phyloP scores from a whole-genome alignment of 1,140 invertebrate species.

The Phymorhynchus buccinoides region DNA sequence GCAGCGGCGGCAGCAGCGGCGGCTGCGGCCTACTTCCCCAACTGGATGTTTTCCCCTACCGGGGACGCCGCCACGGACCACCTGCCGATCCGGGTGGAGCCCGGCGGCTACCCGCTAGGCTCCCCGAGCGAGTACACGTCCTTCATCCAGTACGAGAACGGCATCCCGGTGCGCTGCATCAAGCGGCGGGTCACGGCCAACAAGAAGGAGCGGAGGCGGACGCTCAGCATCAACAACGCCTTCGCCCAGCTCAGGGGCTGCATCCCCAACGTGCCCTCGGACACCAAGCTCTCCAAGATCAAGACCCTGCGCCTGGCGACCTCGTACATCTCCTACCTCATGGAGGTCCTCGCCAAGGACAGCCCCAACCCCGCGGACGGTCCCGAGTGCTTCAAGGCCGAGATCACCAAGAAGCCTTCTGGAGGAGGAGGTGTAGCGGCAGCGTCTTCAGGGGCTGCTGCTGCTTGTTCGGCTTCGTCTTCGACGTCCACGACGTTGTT shows the following conservation, averaged over 20 bases:
- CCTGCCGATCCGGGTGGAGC: constrained; percentile 36
- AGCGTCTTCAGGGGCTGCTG: not conserved
- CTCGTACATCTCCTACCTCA: constrained; percentile 76
- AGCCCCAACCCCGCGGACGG: constrained; percentile 74
- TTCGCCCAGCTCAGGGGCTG: constrained; percentile 92
- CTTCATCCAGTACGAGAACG: constrained; percentile 59
- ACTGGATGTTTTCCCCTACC: constrained; percentile 51
- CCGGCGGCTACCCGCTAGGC: constrained; percentile 36
- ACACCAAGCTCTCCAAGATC: constrained; percentile 87
- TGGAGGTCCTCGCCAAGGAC: constrained; percentile 75
- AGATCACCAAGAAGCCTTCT: constrained; percentile 57
- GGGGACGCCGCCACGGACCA: constrained; percentile 36
- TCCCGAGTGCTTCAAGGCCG: constrained; percentile 76
- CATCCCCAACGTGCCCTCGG: constrained; percentile 95
- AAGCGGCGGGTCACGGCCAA: constrained; percentile 78
- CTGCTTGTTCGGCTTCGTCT: not conserved
- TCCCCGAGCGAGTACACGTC: constrained; percentile 48
- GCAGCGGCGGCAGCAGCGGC: constrained; percentile 25
- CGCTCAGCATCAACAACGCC: constrained; percentile 95
- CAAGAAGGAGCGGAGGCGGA: constrained; percentile 91
- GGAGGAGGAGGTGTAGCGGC: not conserved
- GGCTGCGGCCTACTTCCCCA: constrained; percentile 48
- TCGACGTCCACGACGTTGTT: not conserved
- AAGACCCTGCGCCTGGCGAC: constrained; percentile 76
- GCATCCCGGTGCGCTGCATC: constrained; percentile 57